Evolutionary conservation across 2,888 invertebrate genomes (phyloP), one percentile per base, ranked within the genome.

Genomic region (Auanema sp.): DNA sequence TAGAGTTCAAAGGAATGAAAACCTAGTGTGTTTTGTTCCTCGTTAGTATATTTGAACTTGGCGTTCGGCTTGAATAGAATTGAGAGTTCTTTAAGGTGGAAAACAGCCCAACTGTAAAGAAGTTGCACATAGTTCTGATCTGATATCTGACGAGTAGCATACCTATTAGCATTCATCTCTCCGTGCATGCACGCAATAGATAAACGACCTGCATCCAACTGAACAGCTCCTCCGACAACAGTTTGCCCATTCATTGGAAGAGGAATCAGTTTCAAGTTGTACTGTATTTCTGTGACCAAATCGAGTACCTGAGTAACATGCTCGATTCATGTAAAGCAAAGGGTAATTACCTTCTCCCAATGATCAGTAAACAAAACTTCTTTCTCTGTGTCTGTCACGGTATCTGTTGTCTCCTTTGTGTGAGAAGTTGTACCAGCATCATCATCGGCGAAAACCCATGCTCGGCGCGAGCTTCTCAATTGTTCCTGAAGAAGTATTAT

Each of bases 171-270:
- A 41, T 76, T 75, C 72, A 82, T 80, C 14, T 82, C 81, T n/a
- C 81, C 81, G 59, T 79, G 76, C 81, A 82, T 81, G 56, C 77
- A 71, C 8, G 76, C 79, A 23, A 81, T 42, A 14, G 72, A 72
- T 49, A 80, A 72, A 14, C 71, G 60, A 10, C 69, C 68, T 0
- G 80, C 80, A 40, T 72, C 69, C 40, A 80, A 56, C 40, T 75
- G 68, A 21, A 81, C 69, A 18, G 64, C 65, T 33, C 80, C 80
- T 23, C 80, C 80, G 41, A 73, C 72, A 50, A 57, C 63, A 8
- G 67, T 67, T 21, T 65, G 67, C 25, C 69, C 70, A 23, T 23
- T 33, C 40, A 67, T 64, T 60, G 71, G 71, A 10, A 68, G 44
- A 42, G 64, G 55, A 58, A 74, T 56, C 41, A 71, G 33, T 33